A percentile compares a stretch with the other conserved stretches of the same genome.
Conservation (phyloP, 2,888 invertebrate species). For the Epirrhoe tristata region DNA sequence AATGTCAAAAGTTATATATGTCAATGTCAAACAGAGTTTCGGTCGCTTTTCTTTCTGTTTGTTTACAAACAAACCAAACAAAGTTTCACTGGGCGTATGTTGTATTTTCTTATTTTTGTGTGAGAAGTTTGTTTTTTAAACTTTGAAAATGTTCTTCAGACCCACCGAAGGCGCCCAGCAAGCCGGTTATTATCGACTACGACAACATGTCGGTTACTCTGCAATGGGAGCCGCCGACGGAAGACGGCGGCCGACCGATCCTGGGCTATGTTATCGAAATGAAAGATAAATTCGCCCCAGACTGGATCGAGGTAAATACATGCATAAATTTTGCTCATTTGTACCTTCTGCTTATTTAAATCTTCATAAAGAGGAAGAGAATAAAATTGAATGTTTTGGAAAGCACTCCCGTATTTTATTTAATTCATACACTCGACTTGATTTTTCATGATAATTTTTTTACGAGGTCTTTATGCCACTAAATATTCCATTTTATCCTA, state of each 20-base stretch:
- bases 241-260: constrained; percentile 96
- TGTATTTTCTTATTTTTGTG: neutral
- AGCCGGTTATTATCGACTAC: constrained; percentile 96
- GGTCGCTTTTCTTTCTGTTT: constrained; percentile 24
- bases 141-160: constrained; percentile 76
- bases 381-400: neutral
- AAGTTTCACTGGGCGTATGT: constrained; percentile 13
- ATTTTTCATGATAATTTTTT: too few species aligned
- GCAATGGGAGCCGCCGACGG: constrained; percentile 95
- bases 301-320: constrained; percentile 91
- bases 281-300: constrained; percentile 94
- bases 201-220: constrained; percentile 96
- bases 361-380: neutral
- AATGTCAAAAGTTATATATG: neutral
- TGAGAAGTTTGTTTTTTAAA: neutral
- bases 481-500: too few species aligned
- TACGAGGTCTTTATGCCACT: too few species aligned
- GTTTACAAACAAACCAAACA: constrained; percentile 53
- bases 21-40: constrained; percentile 1
- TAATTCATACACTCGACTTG: too few species aligned
- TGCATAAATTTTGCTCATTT: neutral
- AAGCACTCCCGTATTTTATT: neutral
- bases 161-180: constrained; percentile 95
- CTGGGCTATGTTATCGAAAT: constrained; percentile 95
- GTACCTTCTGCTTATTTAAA: too few species aligned